phyloP scores from a whole-genome alignment of 2,888 invertebrate genomes.

The Axea sp. region DNA sequence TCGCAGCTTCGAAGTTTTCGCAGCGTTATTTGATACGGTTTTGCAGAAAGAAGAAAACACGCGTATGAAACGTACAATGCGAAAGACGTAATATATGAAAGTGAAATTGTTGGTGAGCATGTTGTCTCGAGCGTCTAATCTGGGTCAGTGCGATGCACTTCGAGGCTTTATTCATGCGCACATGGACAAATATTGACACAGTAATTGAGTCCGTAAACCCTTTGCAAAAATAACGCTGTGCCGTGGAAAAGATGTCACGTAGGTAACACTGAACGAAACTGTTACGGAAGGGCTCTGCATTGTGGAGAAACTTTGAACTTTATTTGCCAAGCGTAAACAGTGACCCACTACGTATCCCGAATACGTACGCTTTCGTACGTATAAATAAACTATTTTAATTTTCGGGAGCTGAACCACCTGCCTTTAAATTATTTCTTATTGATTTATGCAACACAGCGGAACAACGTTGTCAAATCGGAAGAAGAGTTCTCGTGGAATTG shows the following conservation, averaged over 20 bases:
- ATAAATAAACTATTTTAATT: too few species aligned
- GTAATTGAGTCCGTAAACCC: slow-evolving; percentile 51
- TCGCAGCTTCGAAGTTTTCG: too few species aligned
- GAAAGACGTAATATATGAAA: slow-evolving; percentile 28
- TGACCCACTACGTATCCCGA: slow-evolving; percentile 8
- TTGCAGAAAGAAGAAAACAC: too few species aligned
- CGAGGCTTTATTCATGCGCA: slow-evolving; percentile 33
- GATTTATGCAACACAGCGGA: too few species aligned
- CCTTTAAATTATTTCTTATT: too few species aligned
- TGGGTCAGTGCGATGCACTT: slow-evolving; percentile 34
- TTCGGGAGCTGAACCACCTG: too few species aligned
- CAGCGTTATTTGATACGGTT: background rate
- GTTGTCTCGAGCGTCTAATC: slow-evolving; percentile 10
- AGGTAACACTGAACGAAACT: slow-evolving; percentile 53
- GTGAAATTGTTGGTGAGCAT: slow-evolving; percentile 33
- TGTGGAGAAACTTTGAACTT: slow-evolving; percentile 45
- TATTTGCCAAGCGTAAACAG: slow-evolving; percentile 59
- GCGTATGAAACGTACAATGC: too few species aligned
- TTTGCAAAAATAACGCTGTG: slow-evolving; percentile 23
- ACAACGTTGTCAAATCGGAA: too few species aligned
- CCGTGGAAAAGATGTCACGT: slow-evolving; percentile 56
- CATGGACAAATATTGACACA: slow-evolving; percentile 44
- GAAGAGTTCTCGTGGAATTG: too few species aligned
- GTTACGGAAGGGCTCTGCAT: slow-evolving; percentile 55
- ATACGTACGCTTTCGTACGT: too few species aligned